Conservation (phyloP, 2,888 invertebrate species). For the Latrodectus elegans region DNA sequence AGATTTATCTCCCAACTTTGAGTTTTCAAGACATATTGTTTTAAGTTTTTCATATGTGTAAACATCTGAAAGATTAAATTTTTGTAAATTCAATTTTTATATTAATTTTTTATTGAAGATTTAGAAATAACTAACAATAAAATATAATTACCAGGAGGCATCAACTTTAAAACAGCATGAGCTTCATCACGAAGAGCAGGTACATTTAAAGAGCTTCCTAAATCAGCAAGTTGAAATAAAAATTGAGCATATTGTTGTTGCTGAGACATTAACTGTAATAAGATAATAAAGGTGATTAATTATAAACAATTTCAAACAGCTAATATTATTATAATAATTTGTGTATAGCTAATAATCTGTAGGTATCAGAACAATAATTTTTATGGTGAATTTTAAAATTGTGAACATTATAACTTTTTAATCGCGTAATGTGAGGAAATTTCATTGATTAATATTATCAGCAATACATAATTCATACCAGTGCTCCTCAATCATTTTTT, state of each 20-base stretch:
- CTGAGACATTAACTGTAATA: constrained; percentile 85
- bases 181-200: constrained; percentile 89
- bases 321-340: background rate
- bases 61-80: constrained; percentile 72
- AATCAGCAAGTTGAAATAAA: constrained; percentile 85
- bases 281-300: background rate
- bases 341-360: no score
- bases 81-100: background rate
- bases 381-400: no score
- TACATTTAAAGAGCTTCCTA: constrained; percentile 88
- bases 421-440: no score
- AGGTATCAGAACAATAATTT: no score
- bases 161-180: constrained; percentile 84
- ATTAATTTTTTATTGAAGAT: constrained; percentile 11
- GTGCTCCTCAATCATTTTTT: no score
- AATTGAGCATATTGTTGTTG: constrained; percentile 80
- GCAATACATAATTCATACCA: no score
- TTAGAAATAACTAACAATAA: background rate
- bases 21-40: constrained; percentile 77
- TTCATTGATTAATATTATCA: no score
- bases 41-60: constrained; percentile 79
- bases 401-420: no score
- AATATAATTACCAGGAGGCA: constrained; percentile 81
- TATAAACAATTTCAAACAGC: background rate
- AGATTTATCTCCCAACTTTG: constrained; percentile 74